Percentiles rank a stretch among this genome's conserved stretches.
Conservation (phyloP, 1,140 invertebrate genomes). For the Drosophila nasuta region DNA sequence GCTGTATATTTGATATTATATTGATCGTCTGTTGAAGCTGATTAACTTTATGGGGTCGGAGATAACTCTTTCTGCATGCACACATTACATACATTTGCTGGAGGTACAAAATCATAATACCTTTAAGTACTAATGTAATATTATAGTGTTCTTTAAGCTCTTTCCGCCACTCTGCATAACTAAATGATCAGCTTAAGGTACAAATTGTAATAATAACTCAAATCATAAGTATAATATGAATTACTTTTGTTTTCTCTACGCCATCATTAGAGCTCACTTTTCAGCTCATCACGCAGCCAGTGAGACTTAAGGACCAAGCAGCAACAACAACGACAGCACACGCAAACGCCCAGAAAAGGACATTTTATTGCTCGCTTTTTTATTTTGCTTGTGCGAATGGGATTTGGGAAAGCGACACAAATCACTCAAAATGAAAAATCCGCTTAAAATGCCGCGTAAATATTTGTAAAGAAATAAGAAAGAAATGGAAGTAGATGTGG, state of each 20-base stretch:
- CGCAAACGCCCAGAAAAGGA: slow-evolving; percentile 29
- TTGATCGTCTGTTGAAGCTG: too few relatives aligned
- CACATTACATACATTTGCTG: too few relatives aligned
- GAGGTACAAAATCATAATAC: too few relatives aligned
- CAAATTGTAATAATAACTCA: slow-evolving; percentile 18
- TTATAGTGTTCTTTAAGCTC: too few relatives aligned
- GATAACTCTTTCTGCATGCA: too few relatives aligned
- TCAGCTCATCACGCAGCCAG: slow-evolving; percentile 74
- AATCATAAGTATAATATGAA: slow-evolving; percentile 8
- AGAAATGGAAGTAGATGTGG: slow-evolving; percentile 1
- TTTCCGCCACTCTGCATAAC: neutral
- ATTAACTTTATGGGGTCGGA: too few relatives aligned
- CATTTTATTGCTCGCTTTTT: slow-evolving; percentile 44
- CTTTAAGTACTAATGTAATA: too few relatives aligned
- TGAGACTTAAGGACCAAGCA: slow-evolving; percentile 29
- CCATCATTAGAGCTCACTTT: slow-evolving; percentile 75
- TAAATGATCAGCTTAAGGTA: slow-evolving; percentile 12
- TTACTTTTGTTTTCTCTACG: slow-evolving; percentile 14
- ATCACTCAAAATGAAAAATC: slow-evolving; percentile 83
- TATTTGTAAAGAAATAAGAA: slow-evolving; percentile 77
- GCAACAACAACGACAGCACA: neutral
- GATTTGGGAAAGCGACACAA: slow-evolving; percentile 74
- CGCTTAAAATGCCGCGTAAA: slow-evolving; percentile 82
- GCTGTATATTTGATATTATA: too few relatives aligned
- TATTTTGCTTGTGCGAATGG: slow-evolving; percentile 50